These are phyloP conservation scores for Paedocypris micromegethes DNA, from an alignment of 2,797 vertebrate genomes.

Conservation along the genomic window DNA sequence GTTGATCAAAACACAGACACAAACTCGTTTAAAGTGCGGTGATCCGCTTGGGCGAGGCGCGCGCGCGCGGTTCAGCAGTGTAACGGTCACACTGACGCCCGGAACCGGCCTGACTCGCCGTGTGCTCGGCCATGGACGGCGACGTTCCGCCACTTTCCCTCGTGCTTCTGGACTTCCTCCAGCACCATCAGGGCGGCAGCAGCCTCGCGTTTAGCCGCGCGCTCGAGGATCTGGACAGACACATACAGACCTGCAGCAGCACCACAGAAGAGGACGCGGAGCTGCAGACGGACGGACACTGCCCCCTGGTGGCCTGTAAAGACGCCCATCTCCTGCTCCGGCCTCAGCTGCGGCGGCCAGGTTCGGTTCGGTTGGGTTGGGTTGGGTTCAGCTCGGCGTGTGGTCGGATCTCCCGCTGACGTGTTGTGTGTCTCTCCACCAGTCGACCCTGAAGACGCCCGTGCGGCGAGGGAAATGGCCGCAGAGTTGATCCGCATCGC, in stretches of 20 bases:
- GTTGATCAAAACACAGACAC: no score
- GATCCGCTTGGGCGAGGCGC: no score
- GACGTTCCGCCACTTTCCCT: slow-evolving; percentile 27
- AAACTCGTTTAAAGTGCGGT: no score
- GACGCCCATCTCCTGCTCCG: slow-evolving; percentile 41
- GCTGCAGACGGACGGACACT: slow-evolving; percentile 62
- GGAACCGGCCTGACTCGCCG: no score
- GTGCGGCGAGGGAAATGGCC: slow-evolving; percentile 49
- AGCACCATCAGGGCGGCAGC: slow-evolving; percentile 44
- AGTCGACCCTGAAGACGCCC: slow-evolving; percentile 48
- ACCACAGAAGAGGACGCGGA: slow-evolving; percentile 42
- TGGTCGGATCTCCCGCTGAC: no score
- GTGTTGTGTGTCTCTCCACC: neutral
- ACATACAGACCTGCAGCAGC: neutral
- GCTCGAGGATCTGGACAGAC: slow-evolving; percentile 38
- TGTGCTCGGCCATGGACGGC: slow-evolving; percentile 48
- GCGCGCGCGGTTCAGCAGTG: no score
- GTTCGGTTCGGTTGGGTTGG: no score
- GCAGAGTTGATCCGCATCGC: slow-evolving; percentile 60
- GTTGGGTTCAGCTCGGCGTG: no score
- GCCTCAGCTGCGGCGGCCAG: neutral
- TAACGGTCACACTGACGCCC: no score
- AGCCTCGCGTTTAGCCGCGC: slow-evolving; percentile 29
- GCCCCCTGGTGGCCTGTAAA: neutral
- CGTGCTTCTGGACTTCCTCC: slow-evolving; percentile 59